These are phyloP conservation scores for Saccostrea glomerata DNA, from an alignment of 1,140 invertebrate species.

Conservation along the genomic window DNA sequence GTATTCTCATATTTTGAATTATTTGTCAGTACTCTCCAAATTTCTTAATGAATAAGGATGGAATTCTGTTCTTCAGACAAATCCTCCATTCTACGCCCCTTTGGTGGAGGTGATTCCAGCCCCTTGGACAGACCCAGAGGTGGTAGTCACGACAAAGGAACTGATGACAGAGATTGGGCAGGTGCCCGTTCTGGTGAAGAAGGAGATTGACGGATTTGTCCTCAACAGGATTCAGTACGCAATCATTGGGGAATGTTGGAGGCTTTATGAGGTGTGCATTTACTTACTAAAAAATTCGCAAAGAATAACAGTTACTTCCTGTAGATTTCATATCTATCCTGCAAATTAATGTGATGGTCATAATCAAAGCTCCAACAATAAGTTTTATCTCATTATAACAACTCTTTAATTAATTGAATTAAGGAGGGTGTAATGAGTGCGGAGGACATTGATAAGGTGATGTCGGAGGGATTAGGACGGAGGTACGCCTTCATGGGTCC, in stretches of 20 bases:
- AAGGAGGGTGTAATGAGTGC: constrained; percentile 87
- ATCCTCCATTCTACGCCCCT: constrained; percentile 97
- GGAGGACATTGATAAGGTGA: constrained; percentile 94
- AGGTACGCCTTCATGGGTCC: constrained; percentile 96
- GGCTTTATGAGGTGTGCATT: constrained; percentile 83
- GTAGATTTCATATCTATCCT: too few relatives aligned
- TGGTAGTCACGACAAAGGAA: constrained; percentile 84
- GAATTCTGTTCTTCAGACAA: too few relatives aligned
- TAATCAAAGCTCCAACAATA: too few relatives aligned
- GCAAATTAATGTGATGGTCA: too few relatives aligned
- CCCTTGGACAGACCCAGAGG: constrained; percentile 88
- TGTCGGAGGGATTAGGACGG: constrained; percentile 95
- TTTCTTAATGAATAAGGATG: too few relatives aligned
- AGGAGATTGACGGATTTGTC: constrained; percentile 95
- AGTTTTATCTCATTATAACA: too few relatives aligned
- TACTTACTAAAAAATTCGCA: neutral
- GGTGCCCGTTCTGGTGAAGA: constrained; percentile 89
- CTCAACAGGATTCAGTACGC: constrained; percentile 97
- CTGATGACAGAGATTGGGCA: constrained; percentile 94
- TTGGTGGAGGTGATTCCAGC: constrained; percentile 96
- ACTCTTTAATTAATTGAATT: constrained; percentile 19
- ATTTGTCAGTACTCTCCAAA: too few relatives aligned
- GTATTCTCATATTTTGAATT: too few relatives aligned
- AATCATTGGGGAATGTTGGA: constrained; percentile 94
- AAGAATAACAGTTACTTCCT: too few relatives aligned